These are phyloP conservation scores for Seriola aureovittata DNA, from an alignment of 2,113 vertebrate species.

Conservation along the genomic window DNA sequence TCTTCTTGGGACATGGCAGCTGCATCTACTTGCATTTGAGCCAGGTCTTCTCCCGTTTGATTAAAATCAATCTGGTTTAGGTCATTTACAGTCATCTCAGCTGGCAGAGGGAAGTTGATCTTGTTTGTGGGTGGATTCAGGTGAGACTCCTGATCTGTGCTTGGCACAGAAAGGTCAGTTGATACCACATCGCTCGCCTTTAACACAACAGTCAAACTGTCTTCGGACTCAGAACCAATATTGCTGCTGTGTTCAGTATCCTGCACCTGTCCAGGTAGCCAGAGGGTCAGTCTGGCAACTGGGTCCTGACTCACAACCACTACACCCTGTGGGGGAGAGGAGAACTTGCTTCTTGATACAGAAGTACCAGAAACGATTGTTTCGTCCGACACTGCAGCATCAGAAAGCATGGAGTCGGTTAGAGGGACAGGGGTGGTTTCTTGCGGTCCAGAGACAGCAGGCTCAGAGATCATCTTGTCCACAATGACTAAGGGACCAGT, in stretches of 20 bases:
- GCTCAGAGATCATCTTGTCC: not conserved
- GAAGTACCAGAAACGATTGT: not conserved
- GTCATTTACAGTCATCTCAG: not conserved
- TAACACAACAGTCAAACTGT: not conserved
- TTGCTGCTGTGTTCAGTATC: not conserved
- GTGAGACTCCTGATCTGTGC: not conserved
- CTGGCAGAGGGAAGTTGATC: not conserved
- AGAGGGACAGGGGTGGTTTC: accelerated
- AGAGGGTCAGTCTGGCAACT: constrained; percentile 49
- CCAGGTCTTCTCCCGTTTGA: not conserved
- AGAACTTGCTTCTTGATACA: not conserved
- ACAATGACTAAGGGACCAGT: constrained; percentile 64
- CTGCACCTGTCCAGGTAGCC: constrained; percentile 51
- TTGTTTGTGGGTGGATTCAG: not conserved
- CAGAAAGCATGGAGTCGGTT: not conserved
- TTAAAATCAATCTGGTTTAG: not conserved
- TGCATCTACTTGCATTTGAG: not conserved
- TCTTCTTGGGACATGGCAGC: not conserved
- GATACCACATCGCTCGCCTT: not conserved
- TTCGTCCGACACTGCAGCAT: not conserved
- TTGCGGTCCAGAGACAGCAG: not conserved
- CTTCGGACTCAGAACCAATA: not conserved
- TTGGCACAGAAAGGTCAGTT: not conserved
- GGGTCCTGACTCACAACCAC: constrained; percentile 51
- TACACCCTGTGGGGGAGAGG: not conserved